Base-by-base conservation (phyloP, 2,113 vertebrate genomes). In the Neolamprologus ventralis region DNA sequence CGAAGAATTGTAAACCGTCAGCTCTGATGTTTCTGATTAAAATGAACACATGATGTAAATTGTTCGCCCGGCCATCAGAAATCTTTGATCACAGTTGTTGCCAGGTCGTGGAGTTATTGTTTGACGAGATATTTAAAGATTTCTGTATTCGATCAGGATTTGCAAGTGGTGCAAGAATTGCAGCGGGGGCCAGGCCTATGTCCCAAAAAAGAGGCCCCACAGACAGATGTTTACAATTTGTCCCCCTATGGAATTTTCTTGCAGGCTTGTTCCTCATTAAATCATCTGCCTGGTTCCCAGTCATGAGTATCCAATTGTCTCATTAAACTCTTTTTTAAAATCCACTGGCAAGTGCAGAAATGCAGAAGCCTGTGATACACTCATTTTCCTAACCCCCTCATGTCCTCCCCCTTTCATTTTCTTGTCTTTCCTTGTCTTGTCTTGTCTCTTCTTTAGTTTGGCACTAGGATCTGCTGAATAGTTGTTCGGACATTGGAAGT, bases 201-300 rank as follows among this genome's bases (percentile, higher is more conserved):
- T 91, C 94, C 80, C 87, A 90, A 87, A 91, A 80, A 82, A 86
- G 80, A 80, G 89, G 87, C 92, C 87, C 87, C 90, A 92, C 90
- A 90, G 90, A 96, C 95, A 96, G 90, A 93, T 96, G 96, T 95
- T 96, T 95, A 94, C 93, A 95, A 95, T 96, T 94, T 94, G 87
- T 93, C 87, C 91, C 91, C 91, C 90, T 90, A 88, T 93, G 93
- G 93, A 92, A 92, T 95, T 94, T 94, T 93, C 89, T 94, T 95
- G 87, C 81, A 82, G 89, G 89, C 92, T 95, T 94, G 93, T 90
- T 95, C 88, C 91, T 96, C 93, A 94, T 96, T 96, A 95, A 95
- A 96, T 95, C 79, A 94, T 92, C 93, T 42, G 85, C 90, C 85
- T 94, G 93, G 89, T 95, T 95, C 91, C 89, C 90, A 93, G 91